phyloP scores from a whole-genome alignment of 2,113 vertebrate species.

The Dolichallabes microphthalmus region DNA sequence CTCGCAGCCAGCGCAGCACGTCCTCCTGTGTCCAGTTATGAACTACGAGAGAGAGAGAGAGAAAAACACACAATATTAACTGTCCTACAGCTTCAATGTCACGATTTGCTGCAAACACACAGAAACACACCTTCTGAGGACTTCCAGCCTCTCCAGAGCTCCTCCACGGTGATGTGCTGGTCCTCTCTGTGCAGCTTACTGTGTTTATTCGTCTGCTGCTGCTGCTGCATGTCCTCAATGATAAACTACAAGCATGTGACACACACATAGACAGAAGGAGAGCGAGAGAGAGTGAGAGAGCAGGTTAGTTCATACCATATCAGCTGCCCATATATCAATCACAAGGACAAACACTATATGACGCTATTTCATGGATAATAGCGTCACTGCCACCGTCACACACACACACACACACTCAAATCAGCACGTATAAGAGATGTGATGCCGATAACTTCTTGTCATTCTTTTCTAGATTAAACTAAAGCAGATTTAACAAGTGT shows the following conservation, averaged over 20 bases:
- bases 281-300: too few relatives aligned
- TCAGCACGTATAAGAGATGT: neutral
- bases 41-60: conserved; percentile 56
- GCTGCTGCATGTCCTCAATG: conserved; percentile 95
- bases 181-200: conserved; percentile 91
- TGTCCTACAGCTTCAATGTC: neutral
- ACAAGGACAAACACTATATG: neutral
- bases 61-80: neutral
- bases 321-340: neutral
- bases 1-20: conserved; percentile 71
- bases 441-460: neutral
- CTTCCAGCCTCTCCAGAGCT: conserved; percentile 95
- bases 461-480: neutral
- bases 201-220: conserved; percentile 89
- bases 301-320: too few relatives aligned
- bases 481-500: neutral
- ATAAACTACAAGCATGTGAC: conserved; percentile 74
- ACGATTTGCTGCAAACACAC: neutral
- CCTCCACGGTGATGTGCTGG: conserved; percentile 94
- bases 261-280: neutral
- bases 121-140: conserved; percentile 82
- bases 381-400: neutral
- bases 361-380: neutral
- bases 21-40: conserved; percentile 77
- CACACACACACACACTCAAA: neutral